Evolutionary conservation across 2,113 vertebrate species (phyloP).

Genomic region (Alligator mississippiensis): DNA sequence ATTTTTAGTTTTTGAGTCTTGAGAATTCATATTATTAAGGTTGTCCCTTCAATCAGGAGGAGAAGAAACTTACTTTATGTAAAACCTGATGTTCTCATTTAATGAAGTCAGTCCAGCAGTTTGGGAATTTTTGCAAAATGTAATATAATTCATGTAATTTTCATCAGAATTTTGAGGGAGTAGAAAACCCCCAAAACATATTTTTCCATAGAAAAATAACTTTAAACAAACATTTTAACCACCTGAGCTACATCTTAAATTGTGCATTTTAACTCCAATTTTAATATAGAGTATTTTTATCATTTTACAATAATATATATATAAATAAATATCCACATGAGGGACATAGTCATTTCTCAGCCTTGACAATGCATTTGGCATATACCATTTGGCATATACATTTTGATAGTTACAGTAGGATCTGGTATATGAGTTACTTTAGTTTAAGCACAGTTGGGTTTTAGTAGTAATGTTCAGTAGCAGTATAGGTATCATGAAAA

Average conservation of each 20-base stretch:
- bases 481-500: neutral
- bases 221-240: too few species aligned
- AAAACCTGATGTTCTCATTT: neutral
- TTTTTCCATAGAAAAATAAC: neutral
- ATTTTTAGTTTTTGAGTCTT: neutral
- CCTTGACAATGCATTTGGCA: neutral
- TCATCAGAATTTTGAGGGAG: neutral
- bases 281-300: fast-evolving
- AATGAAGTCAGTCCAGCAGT: neutral
- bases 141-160: neutral
- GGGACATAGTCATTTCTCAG: neutral
- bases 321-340: neutral
- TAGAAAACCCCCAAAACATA: neutral
- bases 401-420: neutral
- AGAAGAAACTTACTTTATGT: neutral
- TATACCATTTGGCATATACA: neutral
- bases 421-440: neutral
- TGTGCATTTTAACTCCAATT: neutral
- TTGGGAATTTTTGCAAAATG: neutral
- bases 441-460: neutral
- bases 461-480: neutral
- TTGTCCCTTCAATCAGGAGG: neutral
- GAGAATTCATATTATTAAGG: neutral
- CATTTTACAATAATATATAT: neutral
- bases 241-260: neutral